These are phyloP conservation scores for Drosophila merina DNA, from an alignment of 2,888 invertebrate genomes.

Conservation along the genomic window DNA sequence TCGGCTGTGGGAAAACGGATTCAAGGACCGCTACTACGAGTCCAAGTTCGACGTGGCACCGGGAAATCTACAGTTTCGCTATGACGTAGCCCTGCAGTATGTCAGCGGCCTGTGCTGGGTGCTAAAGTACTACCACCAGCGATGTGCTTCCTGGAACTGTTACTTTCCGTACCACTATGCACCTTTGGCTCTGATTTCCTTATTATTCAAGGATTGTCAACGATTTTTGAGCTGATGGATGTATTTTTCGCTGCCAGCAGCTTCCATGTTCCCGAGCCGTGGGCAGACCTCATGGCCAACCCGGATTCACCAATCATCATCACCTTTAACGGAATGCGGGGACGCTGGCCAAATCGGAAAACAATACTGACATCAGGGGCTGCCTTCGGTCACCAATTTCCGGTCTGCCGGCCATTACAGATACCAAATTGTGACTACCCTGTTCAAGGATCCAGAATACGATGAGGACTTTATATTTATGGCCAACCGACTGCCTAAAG, in stretches of 20 bases:
- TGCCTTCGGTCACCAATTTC: conserved; percentile 31
- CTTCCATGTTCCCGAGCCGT: conserved; percentile 95
- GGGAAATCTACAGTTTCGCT: conserved; percentile 93
- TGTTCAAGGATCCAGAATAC: conserved; percentile 39
- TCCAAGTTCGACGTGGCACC: conserved; percentile 93
- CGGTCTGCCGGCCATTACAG: conserved; percentile 29
- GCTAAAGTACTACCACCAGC: conserved; percentile 98
- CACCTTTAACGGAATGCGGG: conserved; percentile 92
- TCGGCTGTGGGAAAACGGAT: conserved; percentile 97
- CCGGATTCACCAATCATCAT: conserved; percentile 95
- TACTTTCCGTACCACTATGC: conserved; percentile 99
- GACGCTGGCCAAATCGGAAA: conserved; percentile 90
- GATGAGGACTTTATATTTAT: conserved; percentile 40
- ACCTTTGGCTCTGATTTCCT: conserved; percentile 99
- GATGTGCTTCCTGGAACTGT: conserved; percentile 99
- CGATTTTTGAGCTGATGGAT: conserved; percentile 98
- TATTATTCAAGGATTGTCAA: conserved; percentile 93
- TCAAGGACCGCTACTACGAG: conserved; percentile 98
- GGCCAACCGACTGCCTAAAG: conserved; percentile 33
- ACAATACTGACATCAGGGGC: conserved; percentile 88
- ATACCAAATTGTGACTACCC: conserved; percentile 30
- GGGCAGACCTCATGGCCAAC: conserved; percentile 96
- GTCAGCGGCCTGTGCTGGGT: conserved; percentile 99
- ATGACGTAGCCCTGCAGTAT: conserved; percentile 96
- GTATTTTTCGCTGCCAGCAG: conserved; percentile 99